A percentile compares a stretch with the other conserved stretches of the same genome.
Evolutionary conservation across 2,113 vertebrate species (phyloP).

Genomic region (Rhineura floridana): DNA sequence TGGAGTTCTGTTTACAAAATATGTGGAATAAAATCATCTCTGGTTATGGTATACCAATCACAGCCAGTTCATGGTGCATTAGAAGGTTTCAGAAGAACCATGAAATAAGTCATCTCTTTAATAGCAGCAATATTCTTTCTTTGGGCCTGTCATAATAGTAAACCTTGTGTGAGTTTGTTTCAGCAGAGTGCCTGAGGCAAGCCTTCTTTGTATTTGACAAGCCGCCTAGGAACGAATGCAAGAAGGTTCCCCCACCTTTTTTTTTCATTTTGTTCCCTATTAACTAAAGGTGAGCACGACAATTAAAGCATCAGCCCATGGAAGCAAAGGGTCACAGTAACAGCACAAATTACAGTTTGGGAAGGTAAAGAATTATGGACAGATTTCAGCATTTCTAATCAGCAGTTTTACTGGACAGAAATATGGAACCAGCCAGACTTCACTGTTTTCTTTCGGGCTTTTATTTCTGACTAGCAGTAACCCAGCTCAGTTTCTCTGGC

Average conservation of each 20-base stretch:
- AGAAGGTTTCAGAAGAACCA: background rate
- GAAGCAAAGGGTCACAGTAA: background rate
- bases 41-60: background rate
- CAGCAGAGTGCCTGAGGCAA: background rate
- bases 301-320: background rate
- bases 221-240: background rate
- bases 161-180: background rate
- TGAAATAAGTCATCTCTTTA: constrained; percentile 10
- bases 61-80: background rate
- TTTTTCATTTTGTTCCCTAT: background rate
- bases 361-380: background rate
- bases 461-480: background rate
- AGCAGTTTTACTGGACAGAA: background rate
- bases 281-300: constrained; percentile 5
- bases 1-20: background rate
- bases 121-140: background rate
- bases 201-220: constrained; percentile 9
- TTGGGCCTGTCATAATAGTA: background rate
- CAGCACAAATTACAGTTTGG: background rate
- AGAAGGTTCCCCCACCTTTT: background rate
- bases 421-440: background rate
- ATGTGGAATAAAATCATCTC: background rate
- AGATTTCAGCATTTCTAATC: background rate
- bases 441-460: background rate
- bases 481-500: background rate